Base-by-base conservation (phyloP, 2,888 invertebrate genomes). In the Scelioninae gen. 1 region DNA sequence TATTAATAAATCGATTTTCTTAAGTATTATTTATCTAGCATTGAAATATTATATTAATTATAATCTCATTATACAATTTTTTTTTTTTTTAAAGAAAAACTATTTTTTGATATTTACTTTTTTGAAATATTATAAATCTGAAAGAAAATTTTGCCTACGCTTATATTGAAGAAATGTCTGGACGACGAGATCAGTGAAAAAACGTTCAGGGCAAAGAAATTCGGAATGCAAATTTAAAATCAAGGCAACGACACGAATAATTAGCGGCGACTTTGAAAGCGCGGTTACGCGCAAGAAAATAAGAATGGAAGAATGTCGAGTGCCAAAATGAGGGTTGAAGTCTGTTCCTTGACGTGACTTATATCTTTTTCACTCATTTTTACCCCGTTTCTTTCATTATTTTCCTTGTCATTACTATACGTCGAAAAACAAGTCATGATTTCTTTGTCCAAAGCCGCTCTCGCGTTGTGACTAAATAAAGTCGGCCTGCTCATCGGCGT, bases 221-320 rank as follows among this genome's bases (percentile, higher is more conserved):
- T 87, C 77, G 77, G 82, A 75, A 80, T 85, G 87, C 82, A 84
- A 88, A 88, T 88, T 86, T 86, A 85, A 84, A 85, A 84, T 85
- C 71, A 84, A 84, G 78, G 85, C 86, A 87, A 85, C 80, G 86
- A 86, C 85, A 85, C 88, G 86, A 86, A 86, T 88, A 88, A 89
- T 89, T 88, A 88, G 88, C 86, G 87, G 86, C 85, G 86, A 87
- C 86, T 85, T 87, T 85, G 49, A 78, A 84, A 83, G 76, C 62
- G 63, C 47, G 55, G 62, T 66, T 82, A 43, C 40, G 75, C 43
- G 68, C 47, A 49, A 69, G 56, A 69, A 83, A 80, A 79, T 65
- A 80, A 68, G 68, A 80, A 66, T 65, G 63, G 34, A 75, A 66
- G 47, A 75, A 65, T 76, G 65, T 65, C 71, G 71, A 63, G 63